phyloP scores from a whole-genome alignment of 2,113 vertebrate species.

The Forbesichthys papilliferus region DNA sequence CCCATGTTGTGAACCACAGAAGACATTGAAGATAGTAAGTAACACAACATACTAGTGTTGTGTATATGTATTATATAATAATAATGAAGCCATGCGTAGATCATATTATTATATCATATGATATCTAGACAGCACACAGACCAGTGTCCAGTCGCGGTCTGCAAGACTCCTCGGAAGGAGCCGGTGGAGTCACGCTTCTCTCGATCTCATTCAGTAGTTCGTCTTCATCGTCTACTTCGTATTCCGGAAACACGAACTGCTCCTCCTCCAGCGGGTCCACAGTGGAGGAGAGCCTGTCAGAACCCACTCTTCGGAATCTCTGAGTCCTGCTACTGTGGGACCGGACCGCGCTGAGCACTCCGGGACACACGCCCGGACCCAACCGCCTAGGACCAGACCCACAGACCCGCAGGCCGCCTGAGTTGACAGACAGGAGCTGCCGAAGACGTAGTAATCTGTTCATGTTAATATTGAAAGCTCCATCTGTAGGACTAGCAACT shows the following conservation, averaged over 20 bases:
- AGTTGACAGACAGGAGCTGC: not conserved
- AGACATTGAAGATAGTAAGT: no score
- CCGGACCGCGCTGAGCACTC: not conserved
- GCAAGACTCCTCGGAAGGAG: not conserved
- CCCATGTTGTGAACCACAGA: no score
- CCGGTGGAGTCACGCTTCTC: not conserved
- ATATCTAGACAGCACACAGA: no score
- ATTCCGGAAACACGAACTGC: constrained; percentile 79
- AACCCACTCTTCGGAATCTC: not conserved
- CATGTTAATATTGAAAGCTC: constrained; percentile 34
- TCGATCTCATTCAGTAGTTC: no score
- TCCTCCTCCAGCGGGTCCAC: constrained; percentile 71
- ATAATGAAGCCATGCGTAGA: no score
- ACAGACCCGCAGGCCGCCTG: constrained; percentile 4
- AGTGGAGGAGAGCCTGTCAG: constrained; percentile 35
- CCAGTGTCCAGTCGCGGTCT: no score
- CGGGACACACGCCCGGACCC: not conserved
- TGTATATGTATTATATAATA: no score
- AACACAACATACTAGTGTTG: no score
- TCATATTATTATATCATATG: no score
- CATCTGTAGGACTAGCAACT: not conserved
- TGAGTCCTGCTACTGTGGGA: constrained; percentile 12
- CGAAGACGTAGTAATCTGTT: constrained; percentile 30
- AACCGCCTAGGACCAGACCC: not conserved
- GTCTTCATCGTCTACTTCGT: constrained; percentile 36